Percentiles rank a stretch among this genome's conserved stretches.
Conservation (phyloP, 2,797 vertebrate genomes). For the Epinephelus malabaricus region DNA sequence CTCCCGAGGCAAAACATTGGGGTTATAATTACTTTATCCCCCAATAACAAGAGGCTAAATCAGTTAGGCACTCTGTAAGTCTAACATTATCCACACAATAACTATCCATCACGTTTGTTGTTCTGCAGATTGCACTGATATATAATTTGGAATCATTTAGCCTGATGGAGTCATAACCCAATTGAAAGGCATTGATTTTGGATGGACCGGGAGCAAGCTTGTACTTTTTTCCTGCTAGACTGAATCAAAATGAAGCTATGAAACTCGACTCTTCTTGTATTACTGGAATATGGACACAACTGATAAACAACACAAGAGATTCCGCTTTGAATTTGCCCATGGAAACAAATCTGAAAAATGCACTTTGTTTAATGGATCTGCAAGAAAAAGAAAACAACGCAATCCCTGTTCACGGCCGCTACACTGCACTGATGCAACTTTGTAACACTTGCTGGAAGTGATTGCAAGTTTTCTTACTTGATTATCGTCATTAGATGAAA, state of each 20-base stretch:
- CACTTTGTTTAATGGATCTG: background rate
- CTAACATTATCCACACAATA: slow-evolving; percentile 64
- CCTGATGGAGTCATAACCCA: slow-evolving; percentile 75
- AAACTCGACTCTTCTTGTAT: slow-evolving; percentile 48
- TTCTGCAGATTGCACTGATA: slow-evolving; percentile 59
- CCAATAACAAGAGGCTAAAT: slow-evolving; percentile 76
- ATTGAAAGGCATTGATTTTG: slow-evolving; percentile 78
- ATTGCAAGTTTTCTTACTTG: slow-evolving; percentile 48
- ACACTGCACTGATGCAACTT: slow-evolving; percentile 20
- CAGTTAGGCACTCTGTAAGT: slow-evolving; percentile 69
- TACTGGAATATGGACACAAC: slow-evolving; percentile 36
- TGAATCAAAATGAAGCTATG: slow-evolving; percentile 55
- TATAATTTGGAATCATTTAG: slow-evolving; percentile 72
- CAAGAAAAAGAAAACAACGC: background rate
- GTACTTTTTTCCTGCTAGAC: slow-evolving; percentile 41
- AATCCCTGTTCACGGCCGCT: background rate
- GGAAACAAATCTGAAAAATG: slow-evolving; percentile 20
- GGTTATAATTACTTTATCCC: slow-evolving; percentile 74
- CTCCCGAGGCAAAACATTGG: slow-evolving; percentile 40
- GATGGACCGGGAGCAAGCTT: slow-evolving; percentile 33
- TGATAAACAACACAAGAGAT: slow-evolving; percentile 22
- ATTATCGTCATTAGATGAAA: slow-evolving; percentile 68
- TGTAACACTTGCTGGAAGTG: slow-evolving; percentile 37
- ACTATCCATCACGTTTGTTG: slow-evolving; percentile 73
- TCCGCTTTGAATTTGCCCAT: background rate